Percentiles rank a stretch among this genome's conserved stretches.
Conservation (phyloP, 64 coral and sea anemone genomes). For the Montipora efflorescens region DNA sequence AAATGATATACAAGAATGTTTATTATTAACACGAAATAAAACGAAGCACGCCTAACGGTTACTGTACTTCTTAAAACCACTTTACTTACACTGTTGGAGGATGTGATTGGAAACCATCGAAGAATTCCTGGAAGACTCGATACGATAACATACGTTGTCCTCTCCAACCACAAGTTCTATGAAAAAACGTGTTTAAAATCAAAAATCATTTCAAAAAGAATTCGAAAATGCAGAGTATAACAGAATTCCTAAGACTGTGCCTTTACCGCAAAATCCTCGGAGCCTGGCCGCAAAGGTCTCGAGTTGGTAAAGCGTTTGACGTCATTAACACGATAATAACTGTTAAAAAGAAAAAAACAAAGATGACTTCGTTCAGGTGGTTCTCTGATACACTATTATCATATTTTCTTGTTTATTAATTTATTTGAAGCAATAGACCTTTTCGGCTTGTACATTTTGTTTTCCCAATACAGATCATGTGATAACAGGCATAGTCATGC, state of each 20-base stretch:
- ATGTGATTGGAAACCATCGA: slow-evolving; percentile 91
- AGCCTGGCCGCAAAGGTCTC: slow-evolving; percentile 83
- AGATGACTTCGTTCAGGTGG: neutral
- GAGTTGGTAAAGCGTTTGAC: slow-evolving; percentile 80
- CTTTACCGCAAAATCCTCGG: slow-evolving; percentile 87
- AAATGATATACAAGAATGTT: no score
- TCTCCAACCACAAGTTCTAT: slow-evolving; percentile 93
- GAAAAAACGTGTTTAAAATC: neutral
- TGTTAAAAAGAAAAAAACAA: slow-evolving; percentile 25
- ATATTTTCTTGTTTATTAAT: no score
- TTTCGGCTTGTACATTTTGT: no score
- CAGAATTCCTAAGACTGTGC: neutral
- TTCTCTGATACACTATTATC: no score
- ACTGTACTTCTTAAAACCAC: neutral
- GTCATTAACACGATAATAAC: slow-evolving; percentile 84
- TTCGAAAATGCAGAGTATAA: no score
- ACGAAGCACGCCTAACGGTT: no score
- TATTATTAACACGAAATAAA: no score
- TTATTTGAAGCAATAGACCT: no score
- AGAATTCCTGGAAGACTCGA: slow-evolving; percentile 89
- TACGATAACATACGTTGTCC: slow-evolving; percentile 78
- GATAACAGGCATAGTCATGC: no score
- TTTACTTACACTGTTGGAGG: slow-evolving; percentile 81
- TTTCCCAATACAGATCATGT: no score
- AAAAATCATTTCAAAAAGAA: neutral